Percentiles rank a stretch among this genome's conserved stretches.
phyloP scores from a whole-genome alignment of 2,888 invertebrate genomes.

The Mantis religiosa region DNA sequence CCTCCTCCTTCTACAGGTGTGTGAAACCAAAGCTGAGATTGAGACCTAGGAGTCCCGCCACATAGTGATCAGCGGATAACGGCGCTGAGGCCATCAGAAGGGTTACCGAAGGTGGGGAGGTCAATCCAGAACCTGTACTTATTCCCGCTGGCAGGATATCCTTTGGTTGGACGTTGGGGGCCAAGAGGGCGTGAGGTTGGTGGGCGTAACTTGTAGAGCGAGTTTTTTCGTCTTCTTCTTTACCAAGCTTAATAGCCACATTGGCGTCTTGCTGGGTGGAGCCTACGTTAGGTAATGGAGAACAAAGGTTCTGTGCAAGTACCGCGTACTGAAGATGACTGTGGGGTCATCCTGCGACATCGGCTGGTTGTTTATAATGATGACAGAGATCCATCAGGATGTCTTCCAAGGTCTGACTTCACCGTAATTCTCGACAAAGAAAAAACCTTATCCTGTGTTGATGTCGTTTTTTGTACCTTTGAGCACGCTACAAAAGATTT shows the following conservation, averaged over 20 bases:
- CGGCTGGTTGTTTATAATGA: neutral
- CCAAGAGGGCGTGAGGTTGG: neutral
- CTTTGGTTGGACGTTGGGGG: neutral
- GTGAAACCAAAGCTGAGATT: neutral
- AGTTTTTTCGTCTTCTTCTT: neutral
- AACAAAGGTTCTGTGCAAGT: neutral
- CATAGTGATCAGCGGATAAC: neutral
- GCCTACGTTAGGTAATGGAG: neutral
- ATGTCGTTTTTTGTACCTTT: neutral
- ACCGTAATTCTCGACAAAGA: neutral
- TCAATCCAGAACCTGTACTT: neutral
- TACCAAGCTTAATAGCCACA: neutral
- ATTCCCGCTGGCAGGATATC: neutral
- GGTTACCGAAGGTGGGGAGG: neutral
- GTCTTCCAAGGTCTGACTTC: neutral
- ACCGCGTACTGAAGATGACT: neutral
- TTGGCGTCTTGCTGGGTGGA: slow-evolving; percentile 1
- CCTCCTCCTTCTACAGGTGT: neutral
- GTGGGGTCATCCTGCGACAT: neutral
- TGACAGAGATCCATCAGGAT: neutral
- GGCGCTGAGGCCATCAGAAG: neutral
- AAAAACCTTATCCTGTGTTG: neutral
- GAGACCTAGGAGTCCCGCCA: neutral
- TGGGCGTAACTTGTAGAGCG: slow-evolving; percentile 4
- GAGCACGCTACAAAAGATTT: neutral